Conservation (phyloP, 1,140 invertebrate species). For the Ceratitis capitata region DNA sequence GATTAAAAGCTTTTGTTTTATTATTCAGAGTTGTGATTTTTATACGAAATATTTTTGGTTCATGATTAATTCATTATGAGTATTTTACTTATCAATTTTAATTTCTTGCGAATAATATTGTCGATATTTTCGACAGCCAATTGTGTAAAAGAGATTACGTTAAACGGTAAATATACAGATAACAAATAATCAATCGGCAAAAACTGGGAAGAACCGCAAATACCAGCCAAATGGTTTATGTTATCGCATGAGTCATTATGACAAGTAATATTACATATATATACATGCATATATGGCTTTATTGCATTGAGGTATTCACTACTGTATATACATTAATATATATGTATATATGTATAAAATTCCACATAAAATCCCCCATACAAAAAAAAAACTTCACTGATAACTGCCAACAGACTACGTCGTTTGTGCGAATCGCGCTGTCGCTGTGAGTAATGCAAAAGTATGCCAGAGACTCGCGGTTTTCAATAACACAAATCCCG, state of each 20-base stretch:
- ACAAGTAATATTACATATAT: neutral
- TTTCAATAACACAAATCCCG: neutral
- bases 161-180: neutral
- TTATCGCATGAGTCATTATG: neutral
- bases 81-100: neutral
- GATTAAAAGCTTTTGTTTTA: too few species aligned
- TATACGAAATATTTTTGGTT: neutral
- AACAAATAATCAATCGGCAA: neutral
- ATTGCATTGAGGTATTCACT: neutral
- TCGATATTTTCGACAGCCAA: neutral
- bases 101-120: neutral
- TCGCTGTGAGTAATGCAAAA: neutral
- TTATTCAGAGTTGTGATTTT: too few species aligned
- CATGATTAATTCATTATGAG: neutral
- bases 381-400: neutral
- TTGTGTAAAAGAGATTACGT: neutral
- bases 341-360: neutral
- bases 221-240: neutral
- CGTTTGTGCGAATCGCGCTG: neutral
- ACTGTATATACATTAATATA: neutral
- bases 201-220: neutral
- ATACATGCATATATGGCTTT: neutral
- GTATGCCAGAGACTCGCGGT: too few species aligned
- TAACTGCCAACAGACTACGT: neutral
- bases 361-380: too few species aligned